These are phyloP conservation scores for Trissonchulus sp. DNA, from an alignment of 2,888 invertebrate genomes.

Conservation along the genomic window DNA sequence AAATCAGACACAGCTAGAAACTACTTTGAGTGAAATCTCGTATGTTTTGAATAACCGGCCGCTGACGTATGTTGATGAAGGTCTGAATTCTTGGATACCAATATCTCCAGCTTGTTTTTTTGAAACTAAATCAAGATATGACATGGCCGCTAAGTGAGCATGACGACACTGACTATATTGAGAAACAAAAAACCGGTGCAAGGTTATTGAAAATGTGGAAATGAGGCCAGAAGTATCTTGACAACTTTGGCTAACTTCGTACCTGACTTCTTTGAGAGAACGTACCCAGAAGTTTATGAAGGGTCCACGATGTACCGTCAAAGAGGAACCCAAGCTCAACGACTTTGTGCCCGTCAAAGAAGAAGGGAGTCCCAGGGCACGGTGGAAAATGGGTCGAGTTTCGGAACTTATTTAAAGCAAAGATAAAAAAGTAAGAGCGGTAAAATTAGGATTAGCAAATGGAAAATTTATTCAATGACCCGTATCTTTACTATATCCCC, in stretches of 20 bases:
- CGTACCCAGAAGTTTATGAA: no score
- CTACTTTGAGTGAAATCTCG: background rate
- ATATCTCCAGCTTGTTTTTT: conserved; percentile 13
- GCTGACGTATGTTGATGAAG: background rate
- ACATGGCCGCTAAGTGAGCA: conserved; percentile 4
- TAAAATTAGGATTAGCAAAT: no score
- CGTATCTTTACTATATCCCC: no score
- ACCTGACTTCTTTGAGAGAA: background rate
- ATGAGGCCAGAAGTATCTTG: background rate
- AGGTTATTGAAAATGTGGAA: conserved; percentile 2
- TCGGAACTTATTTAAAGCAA: no score
- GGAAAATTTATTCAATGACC: no score
- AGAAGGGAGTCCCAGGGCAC: background rate
- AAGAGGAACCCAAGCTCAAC: background rate
- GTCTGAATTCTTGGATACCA: no score
- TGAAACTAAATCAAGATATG: background rate
- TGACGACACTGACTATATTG: background rate
- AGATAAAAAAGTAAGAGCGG: no score
- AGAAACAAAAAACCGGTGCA: background rate
- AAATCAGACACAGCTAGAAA: background rate
- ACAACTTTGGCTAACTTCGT: conserved; percentile 7
- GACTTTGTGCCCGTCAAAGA: conserved; percentile 13
- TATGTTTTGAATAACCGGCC: background rate
- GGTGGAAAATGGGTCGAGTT: no score
- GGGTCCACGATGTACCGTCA: background rate